phyloP scores from a whole-genome alignment of 1,140 invertebrate genomes.

The Diabrotica virgifera region DNA sequence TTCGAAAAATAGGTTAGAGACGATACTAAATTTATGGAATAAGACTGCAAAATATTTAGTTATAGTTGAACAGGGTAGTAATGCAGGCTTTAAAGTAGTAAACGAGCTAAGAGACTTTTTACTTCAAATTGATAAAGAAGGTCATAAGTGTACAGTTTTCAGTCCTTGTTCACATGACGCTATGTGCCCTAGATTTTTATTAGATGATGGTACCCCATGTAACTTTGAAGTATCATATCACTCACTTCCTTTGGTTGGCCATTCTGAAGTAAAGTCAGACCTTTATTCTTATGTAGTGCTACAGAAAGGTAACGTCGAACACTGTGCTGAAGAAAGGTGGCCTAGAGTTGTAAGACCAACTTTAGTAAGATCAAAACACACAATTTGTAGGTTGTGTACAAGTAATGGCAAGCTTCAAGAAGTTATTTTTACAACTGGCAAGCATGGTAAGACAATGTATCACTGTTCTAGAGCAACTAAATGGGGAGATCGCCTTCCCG shows the following conservation, averaged over 20 bases:
- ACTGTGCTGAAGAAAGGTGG: slow-evolving; percentile 55
- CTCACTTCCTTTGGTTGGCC: slow-evolving; percentile 52
- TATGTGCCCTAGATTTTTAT: slow-evolving; percentile 64
- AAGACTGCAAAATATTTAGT: slow-evolving; percentile 82
- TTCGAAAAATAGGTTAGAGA: slow-evolving; percentile 62
- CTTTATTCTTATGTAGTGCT: slow-evolving; percentile 71
- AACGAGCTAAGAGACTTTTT: slow-evolving; percentile 76
- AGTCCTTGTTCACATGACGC: slow-evolving; percentile 82
- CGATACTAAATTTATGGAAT: slow-evolving; percentile 76
- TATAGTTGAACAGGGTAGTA: slow-evolving; percentile 80
- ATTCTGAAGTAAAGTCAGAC: slow-evolving; percentile 51
- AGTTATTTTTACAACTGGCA: slow-evolving; percentile 70
- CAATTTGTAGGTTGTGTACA: slow-evolving; percentile 76
- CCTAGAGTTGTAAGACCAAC: slow-evolving; percentile 71
- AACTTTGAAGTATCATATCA: slow-evolving; percentile 70
- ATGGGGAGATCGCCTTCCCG: slow-evolving; percentile 62
- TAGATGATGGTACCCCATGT: slow-evolving; percentile 66
- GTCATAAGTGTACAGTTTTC: slow-evolving; percentile 61
- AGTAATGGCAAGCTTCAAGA: slow-evolving; percentile 70
- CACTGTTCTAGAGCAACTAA: slow-evolving; percentile 64
- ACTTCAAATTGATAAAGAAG: slow-evolving; percentile 50
- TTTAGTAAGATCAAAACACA: slow-evolving; percentile 64
- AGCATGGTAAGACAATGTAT: slow-evolving; percentile 70
- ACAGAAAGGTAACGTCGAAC: slow-evolving; percentile 62
- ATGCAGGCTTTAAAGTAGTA: slow-evolving; percentile 70